Evolutionary conservation across 2,113 vertebrate genomes (phyloP).

Genomic region (Carassius gibelio): DNA sequence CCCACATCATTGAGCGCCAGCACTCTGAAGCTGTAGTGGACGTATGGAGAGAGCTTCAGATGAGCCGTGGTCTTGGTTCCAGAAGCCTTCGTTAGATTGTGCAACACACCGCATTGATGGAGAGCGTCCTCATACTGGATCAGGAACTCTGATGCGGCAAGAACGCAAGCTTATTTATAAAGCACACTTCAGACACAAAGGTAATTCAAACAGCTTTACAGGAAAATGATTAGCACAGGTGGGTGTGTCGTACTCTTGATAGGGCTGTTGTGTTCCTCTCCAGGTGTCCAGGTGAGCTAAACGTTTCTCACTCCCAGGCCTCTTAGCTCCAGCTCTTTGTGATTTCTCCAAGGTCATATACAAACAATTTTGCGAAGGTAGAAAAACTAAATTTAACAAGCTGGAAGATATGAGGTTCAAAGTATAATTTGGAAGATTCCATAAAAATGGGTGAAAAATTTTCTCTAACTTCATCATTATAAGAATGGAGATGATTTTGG

Average conservation of each 20-base stretch:
- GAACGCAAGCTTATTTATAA: background rate
- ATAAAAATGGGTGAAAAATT: background rate
- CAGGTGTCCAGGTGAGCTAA: constrained; percentile 91
- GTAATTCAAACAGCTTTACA: background rate
- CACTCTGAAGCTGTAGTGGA: constrained; percentile 91
- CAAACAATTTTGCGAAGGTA: background rate
- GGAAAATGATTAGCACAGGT: background rate
- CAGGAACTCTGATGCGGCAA: constrained; percentile 78
- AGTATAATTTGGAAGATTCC: background rate
- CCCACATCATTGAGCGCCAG: constrained; percentile 85
- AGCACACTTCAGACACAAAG: background rate
- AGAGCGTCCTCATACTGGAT: constrained; percentile 90
- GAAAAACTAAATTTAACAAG: background rate
- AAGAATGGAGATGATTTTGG: background rate
- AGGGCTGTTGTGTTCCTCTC: constrained; percentile 92
- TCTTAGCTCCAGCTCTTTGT: constrained; percentile 86
- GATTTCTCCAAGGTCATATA: background rate
- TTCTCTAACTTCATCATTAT: background rate
- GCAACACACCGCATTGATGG: constrained; percentile 88
- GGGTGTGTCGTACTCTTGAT: constrained; percentile 81
- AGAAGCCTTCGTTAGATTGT: constrained; percentile 83
- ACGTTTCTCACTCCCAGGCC: constrained; percentile 84
- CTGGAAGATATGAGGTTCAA: background rate
- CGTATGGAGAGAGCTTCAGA: constrained; percentile 87
- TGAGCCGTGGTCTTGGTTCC: constrained; percentile 84